Evolutionary conservation across 2,888 invertebrate species (phyloP).

Genomic region (Drosophila ezoana): DNA sequence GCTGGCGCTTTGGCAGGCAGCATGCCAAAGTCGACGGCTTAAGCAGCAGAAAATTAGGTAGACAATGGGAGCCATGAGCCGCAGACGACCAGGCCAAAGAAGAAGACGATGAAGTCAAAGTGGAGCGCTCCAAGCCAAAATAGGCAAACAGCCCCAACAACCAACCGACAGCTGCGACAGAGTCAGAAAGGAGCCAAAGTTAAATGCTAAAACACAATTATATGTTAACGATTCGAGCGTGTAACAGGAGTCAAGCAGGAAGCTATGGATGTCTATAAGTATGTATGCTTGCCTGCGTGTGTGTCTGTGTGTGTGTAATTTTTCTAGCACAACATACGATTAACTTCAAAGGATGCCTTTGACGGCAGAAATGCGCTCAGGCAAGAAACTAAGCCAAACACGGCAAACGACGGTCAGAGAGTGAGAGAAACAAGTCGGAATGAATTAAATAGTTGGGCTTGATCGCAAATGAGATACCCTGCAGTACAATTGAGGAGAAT

Average conservation of each 20-base stretch:
- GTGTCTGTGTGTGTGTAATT: conserved; percentile 45
- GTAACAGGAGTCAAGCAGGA: conserved; percentile 43
- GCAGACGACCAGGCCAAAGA: conserved; percentile 19
- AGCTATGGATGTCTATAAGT: conserved; percentile 17
- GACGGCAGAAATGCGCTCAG: conserved; percentile 75
- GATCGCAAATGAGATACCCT: conserved; percentile 25
- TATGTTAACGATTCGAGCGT: conserved; percentile 62
- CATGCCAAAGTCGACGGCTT: conserved; percentile 52
- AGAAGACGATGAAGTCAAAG: conserved; percentile 36
- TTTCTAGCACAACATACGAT: conserved; percentile 70
- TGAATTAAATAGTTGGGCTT: conserved; percentile 2
- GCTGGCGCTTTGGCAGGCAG: conserved; percentile 34
- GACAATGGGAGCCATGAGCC: conserved; percentile 59
- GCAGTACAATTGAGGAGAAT: neutral
- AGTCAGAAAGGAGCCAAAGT: conserved; percentile 62
- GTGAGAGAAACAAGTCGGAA: conserved; percentile 17
- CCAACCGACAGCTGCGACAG: conserved; percentile 33
- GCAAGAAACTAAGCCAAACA: conserved; percentile 75
- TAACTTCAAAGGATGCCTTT: conserved; percentile 80
- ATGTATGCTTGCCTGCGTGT: conserved; percentile 6
- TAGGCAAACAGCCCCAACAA: conserved; percentile 44
- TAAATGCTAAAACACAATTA: conserved; percentile 78
- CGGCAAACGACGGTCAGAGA: conserved; percentile 27
- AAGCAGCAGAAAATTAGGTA: conserved; percentile 71
- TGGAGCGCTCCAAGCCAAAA: conserved; percentile 60